These are phyloP conservation scores for Rhodophaea formosa DNA, from an alignment of 2,888 invertebrate genomes.

Conservation along the genomic window DNA sequence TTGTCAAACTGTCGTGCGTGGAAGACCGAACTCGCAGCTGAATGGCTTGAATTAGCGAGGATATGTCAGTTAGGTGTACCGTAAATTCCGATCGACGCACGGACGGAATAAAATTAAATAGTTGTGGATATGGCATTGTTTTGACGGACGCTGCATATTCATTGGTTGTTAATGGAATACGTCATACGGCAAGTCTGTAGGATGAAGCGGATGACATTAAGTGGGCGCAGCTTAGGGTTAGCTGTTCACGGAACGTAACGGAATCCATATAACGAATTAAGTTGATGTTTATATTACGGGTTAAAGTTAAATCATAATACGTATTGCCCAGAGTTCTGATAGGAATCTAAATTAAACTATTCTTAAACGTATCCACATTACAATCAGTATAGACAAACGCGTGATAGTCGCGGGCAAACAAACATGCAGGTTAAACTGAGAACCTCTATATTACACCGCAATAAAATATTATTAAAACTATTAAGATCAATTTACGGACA, in stretches of 20 bases:
- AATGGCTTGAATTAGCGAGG: constrained; percentile 7
- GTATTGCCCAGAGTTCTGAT: too few species aligned
- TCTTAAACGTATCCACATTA: too few species aligned
- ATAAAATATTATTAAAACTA: too few species aligned
- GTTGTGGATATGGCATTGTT: constrained; percentile 20
- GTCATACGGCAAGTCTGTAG: constrained; percentile 6
- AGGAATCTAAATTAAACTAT: too few species aligned
- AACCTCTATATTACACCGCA: too few species aligned
- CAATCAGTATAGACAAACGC: too few species aligned
- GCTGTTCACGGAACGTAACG: not conserved
- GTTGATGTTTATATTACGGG: too few species aligned
- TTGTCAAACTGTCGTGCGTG: constrained; percentile 6
- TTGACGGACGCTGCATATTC: constrained; percentile 17
- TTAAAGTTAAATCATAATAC: not conserved
- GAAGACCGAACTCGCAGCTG: not conserved
- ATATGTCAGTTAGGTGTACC: constrained; percentile 17
- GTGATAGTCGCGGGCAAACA: too few species aligned
- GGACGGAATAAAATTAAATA: constrained; percentile 17
- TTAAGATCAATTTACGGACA: too few species aligned
- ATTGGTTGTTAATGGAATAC: constrained; percentile 15
- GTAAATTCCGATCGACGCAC: constrained; percentile 13
- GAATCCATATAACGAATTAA: too few species aligned
- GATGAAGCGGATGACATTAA: constrained; percentile 3
- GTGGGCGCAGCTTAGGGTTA: not conserved
- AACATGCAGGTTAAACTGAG: too few species aligned